These are phyloP conservation scores for Eretmocerus hayati DNA, from an alignment of 2,888 invertebrate genomes.

Conservation along the genomic window DNA sequence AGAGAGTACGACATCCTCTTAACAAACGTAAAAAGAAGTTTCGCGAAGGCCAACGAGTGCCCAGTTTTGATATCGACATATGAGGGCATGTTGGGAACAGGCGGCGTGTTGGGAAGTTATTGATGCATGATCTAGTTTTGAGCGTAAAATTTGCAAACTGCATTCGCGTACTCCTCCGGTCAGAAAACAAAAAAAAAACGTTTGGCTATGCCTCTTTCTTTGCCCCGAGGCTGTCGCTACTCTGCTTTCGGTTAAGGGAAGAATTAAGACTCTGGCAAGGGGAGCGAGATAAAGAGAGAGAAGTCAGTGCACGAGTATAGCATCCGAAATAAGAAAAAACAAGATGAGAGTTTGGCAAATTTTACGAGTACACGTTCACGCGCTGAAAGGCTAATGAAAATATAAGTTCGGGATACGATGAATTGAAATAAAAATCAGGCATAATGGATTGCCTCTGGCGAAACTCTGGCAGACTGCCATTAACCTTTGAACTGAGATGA, in stretches of 20 bases:
- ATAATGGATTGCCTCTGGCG: neutral
- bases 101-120: no score
- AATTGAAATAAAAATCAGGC: conserved; percentile 36
- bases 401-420: conserved; percentile 41
- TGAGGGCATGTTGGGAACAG: no score
- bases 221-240: no score
- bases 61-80: no score
- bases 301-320: neutral
- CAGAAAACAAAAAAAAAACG: no score
- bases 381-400: conserved; percentile 43
- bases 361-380: conserved; percentile 9
- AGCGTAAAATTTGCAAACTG: no score
- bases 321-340: neutral
- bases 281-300: neutral
- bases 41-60: no score
- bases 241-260: conserved; percentile 11
- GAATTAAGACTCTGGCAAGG: conserved; percentile 13
- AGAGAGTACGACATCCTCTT: no score
- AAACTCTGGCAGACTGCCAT: neutral
- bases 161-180: no score
- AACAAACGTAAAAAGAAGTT: no score
- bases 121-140: no score
- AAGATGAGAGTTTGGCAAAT: neutral
- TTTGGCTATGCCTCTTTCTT: no score
- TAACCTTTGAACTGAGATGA: conserved; percentile 24